Conservation (phyloP, 2,888 invertebrate species). For the Drosophila rubida region DNA sequence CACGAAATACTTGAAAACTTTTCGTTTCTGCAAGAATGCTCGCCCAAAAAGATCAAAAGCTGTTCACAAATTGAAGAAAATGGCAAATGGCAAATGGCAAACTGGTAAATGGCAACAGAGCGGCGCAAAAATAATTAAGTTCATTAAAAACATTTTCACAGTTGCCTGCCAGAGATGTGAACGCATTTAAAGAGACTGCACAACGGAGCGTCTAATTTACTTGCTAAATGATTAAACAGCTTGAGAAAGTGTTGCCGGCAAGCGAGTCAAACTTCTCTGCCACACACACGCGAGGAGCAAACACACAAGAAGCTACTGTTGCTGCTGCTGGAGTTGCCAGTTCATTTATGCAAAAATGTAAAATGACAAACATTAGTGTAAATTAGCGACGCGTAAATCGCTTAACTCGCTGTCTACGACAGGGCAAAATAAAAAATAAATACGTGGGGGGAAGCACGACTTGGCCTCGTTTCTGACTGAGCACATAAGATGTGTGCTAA, state of each 20-base stretch:
- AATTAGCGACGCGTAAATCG: conserved; percentile 79
- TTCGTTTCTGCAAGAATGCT: conserved; percentile 5
- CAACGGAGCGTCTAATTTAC: conserved; percentile 67
- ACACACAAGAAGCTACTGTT: neutral
- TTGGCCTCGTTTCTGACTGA: conserved; percentile 33
- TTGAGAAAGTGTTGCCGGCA: conserved; percentile 42
- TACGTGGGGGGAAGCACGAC: neutral
- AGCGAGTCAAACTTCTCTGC: conserved; percentile 27
- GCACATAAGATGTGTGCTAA: conserved; percentile 50
- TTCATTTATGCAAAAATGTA: conserved; percentile 71
- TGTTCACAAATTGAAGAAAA: neutral
- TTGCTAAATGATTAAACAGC: conserved; percentile 75
- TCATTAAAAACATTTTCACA: conserved; percentile 63
- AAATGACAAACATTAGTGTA: conserved; percentile 78
- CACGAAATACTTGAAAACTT: conserved; percentile 17
- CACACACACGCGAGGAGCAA: too few relatives aligned
- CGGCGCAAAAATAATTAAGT: conserved; percentile 60
- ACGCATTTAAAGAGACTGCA: conserved; percentile 3
- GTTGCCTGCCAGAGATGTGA: neutral
- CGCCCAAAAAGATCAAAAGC: conserved; percentile 26
- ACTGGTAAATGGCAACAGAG: too few relatives aligned
- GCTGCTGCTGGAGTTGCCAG: conserved; percentile 26
- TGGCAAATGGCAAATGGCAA: neutral
- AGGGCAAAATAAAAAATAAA: neutral
- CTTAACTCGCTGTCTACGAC: conserved; percentile 54